A percentile compares a stretch with the other conserved stretches of the same genome.
phyloP scores from a whole-genome alignment of 2,113 vertebrate species.

The Semnopithecus entellus region DNA sequence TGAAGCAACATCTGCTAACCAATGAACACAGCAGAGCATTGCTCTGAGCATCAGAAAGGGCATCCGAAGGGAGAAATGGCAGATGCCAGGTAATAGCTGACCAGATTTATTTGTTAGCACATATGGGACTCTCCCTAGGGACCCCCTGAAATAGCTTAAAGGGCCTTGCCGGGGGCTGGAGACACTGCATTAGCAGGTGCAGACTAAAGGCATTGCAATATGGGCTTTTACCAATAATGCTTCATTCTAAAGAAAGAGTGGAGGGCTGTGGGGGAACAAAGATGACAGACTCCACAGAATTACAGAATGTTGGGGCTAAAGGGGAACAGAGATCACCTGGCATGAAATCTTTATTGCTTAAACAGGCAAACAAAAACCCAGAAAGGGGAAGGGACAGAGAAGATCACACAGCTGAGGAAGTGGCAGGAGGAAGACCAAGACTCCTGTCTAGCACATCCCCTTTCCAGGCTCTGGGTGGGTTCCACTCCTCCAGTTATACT shows the following conservation, averaged over 20 bases:
- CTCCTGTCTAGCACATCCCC: not conserved
- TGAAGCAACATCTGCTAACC: rapidly evolving
- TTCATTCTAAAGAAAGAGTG: not conserved
- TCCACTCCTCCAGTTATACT: too few species aligned
- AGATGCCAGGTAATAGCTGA: not conserved
- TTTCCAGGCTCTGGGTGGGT: not conserved
- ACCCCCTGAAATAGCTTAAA: slow-evolving; percentile 25
- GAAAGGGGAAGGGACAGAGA: not conserved
- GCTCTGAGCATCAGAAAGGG: not conserved
- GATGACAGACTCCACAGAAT: not conserved
- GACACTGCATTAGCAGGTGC: not conserved
- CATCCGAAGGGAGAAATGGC: not conserved
- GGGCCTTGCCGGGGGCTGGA: not conserved
- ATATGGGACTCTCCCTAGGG: slow-evolving; percentile 15
- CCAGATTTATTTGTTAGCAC: slow-evolving; percentile 24
- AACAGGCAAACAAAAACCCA: too few species aligned
- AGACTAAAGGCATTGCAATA: not conserved
- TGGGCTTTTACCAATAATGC: not conserved
- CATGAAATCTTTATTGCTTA: too few species aligned
- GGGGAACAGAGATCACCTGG: rapidly evolving
- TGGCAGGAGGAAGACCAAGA: not conserved
- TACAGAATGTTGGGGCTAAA: not conserved
- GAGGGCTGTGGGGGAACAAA: not conserved
- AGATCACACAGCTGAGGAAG: not conserved
- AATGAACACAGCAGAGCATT: not conserved